phyloP scores from a whole-genome alignment of 2,888 invertebrate species.

The Uropetala carovei region DNA sequence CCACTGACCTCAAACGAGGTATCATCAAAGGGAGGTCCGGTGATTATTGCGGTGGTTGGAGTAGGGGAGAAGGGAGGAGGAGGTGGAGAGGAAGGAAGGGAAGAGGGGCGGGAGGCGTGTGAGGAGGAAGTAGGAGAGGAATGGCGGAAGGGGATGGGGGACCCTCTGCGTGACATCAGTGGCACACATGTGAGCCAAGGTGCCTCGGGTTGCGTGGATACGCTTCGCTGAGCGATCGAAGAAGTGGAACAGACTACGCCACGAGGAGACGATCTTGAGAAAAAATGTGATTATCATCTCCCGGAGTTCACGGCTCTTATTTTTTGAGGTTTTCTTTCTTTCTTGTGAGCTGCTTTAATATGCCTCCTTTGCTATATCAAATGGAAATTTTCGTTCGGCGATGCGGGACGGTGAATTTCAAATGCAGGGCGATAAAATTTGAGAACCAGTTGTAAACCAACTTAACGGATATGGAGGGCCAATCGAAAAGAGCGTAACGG shows the following conservation, averaged over 20 bases:
- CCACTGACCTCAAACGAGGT: conserved; percentile 35
- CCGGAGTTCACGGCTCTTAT: neutral
- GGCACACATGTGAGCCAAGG: neutral
- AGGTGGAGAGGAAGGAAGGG: neutral
- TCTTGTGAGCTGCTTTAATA: no score
- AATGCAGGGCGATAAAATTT: neutral
- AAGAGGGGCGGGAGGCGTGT: neutral
- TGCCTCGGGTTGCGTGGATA: neutral
- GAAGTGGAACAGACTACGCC: neutral
- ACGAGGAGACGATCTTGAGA: neutral
- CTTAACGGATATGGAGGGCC: conserved; percentile 5
- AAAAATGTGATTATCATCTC: conserved; percentile 14
- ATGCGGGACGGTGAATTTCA: neutral
- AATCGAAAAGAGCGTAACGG: neutral
- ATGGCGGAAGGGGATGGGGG: neutral
- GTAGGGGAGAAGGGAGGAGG: neutral
- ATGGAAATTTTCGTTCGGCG: neutral
- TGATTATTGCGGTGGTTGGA: neutral
- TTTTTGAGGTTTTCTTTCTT: neutral
- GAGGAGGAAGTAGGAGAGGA: neutral
- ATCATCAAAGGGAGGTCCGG: neutral
- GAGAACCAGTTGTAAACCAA: conserved; percentile 12
- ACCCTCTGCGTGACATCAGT: conserved; percentile 13
- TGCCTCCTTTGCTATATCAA: no score
- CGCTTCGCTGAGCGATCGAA: neutral